A percentile compares a stretch with the other conserved stretches of the same genome.
Conservation (phyloP, 2,797 vertebrate species). For the Labroides dimidiatus region DNA sequence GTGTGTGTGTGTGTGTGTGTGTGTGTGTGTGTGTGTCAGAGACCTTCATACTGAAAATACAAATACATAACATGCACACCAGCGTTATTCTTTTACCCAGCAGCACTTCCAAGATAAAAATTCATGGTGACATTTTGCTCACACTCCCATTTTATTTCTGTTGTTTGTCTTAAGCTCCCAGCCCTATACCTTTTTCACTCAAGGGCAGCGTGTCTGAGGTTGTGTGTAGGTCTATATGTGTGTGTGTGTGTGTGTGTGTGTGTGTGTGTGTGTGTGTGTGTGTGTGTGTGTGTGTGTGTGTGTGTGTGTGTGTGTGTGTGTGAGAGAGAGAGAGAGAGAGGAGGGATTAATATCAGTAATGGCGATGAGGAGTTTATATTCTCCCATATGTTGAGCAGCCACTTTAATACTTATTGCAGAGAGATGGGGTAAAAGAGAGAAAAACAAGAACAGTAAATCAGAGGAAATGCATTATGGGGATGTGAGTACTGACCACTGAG, state of each 20-base stretch:
- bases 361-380: slow-evolving; percentile 29
- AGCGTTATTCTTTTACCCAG: background rate
- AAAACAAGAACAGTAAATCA: slow-evolving; percentile 24
- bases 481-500: slow-evolving; percentile 40
- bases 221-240: slow-evolving; percentile 8
- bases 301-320: slow-evolving; percentile 15
- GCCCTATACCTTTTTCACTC: slow-evolving; percentile 25
- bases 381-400: slow-evolving; percentile 25
- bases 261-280: slow-evolving; percentile 2
- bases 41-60: background rate
- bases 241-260: slow-evolving; percentile 11
- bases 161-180: slow-evolving; percentile 45
- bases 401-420: slow-evolving; percentile 17
- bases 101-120: background rate
- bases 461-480: slow-evolving; percentile 13
- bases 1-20: too few species aligned
- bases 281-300: slow-evolving; percentile 10
- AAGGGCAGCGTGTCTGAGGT: slow-evolving; percentile 22
- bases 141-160: slow-evolving; percentile 38
- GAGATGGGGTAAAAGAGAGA: slow-evolving; percentile 9
- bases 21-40: too few species aligned
- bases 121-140: background rate
- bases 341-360: slow-evolving; percentile 37
- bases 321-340: background rate
- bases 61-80: background rate